A percentile compares a stretch with the other conserved stretches of the same genome.
Evolutionary conservation across 1,140 invertebrate genomes (phyloP).

Genomic region (Fopius arisanus): DNA sequence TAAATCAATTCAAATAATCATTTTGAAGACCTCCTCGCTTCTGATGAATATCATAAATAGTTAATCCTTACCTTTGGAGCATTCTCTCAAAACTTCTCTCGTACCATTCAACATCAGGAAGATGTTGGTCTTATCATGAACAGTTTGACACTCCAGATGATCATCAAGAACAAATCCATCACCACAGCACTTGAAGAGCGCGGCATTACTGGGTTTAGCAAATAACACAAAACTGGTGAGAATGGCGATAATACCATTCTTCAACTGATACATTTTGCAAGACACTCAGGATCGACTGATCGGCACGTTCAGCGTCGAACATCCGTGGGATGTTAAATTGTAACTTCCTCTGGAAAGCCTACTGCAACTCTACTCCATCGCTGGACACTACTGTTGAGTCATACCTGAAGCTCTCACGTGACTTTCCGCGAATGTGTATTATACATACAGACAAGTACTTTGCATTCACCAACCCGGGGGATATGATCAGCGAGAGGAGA

Average conservation of each 20-base stretch:
- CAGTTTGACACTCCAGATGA: slow-evolving; percentile 25
- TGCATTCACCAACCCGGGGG: not conserved
- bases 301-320: not conserved
- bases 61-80: slow-evolving; percentile 30
- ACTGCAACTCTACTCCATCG: not conserved
- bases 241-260: slow-evolving; percentile 29
- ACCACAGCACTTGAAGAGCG: slow-evolving; percentile 40
- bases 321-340: not conserved
- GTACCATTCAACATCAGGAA: slow-evolving; percentile 33
- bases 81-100: slow-evolving; percentile 23
- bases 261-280: not conserved
- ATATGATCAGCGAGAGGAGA: not conserved
- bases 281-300: not conserved
- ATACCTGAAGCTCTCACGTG: not conserved
- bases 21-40: no score
- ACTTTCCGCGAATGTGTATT: not conserved
- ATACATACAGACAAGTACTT: not conserved
- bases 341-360: not conserved
- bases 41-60: not conserved
- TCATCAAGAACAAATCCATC: slow-evolving; percentile 35
- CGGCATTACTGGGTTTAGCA: slow-evolving; percentile 10
- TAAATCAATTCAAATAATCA: no score
- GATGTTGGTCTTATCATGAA: slow-evolving; percentile 5
- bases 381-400: not conserved
- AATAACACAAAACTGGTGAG: slow-evolving; percentile 24